These are phyloP conservation scores for Mellivora capensis DNA, from an alignment of 2,113 vertebrate genomes.

Conservation along the genomic window DNA sequence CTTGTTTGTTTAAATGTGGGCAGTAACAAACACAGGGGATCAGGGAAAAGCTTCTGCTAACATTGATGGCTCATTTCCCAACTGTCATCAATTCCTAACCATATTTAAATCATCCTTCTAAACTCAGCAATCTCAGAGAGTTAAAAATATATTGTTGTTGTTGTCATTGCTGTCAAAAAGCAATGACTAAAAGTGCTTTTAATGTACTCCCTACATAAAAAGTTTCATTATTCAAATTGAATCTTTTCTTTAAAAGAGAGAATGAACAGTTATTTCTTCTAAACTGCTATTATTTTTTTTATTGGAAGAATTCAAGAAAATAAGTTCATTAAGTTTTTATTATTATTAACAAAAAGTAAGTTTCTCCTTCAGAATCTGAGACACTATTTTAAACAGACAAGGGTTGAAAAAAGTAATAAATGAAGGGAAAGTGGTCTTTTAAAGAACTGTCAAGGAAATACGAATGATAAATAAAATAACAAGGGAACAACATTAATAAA, in stretches of 20 bases:
- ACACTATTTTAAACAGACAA: not conserved
- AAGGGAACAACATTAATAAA: conserved; percentile 12
- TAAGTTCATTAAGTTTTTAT: not conserved
- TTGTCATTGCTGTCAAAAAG: not conserved
- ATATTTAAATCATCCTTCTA: not conserved
- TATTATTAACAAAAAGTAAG: conserved; percentile 36
- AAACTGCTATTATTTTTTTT: not conserved
- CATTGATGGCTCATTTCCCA: not conserved
- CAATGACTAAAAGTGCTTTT: not conserved
- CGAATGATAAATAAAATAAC: not conserved
- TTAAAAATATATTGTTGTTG: not conserved
- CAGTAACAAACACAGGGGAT: not conserved
- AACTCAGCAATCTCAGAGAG: not conserved
- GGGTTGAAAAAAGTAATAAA: not conserved
- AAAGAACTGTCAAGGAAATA: not conserved
- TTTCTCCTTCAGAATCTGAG: not conserved
- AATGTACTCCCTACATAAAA: not conserved
- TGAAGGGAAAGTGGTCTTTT: not conserved
- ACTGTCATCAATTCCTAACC: not conserved
- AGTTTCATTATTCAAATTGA: not conserved
- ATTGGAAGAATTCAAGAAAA: conserved; percentile 14
- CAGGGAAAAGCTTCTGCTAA: not conserved
- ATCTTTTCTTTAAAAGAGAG: not conserved
- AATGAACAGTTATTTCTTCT: not conserved
- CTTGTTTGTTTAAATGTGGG: not conserved